These are phyloP conservation scores for Drosophila mercatorum DNA, from an alignment of 2,888 invertebrate genomes.

Conservation along the genomic window DNA sequence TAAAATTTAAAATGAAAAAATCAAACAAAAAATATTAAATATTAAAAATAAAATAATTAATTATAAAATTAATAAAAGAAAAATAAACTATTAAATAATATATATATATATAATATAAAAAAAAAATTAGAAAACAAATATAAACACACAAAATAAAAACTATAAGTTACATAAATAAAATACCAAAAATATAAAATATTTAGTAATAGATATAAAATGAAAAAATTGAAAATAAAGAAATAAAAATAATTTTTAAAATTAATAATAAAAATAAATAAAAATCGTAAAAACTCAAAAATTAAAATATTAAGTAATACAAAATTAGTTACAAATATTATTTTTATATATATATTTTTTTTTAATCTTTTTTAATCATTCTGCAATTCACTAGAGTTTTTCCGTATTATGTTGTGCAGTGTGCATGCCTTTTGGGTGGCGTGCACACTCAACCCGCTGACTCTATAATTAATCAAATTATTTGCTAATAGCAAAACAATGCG, in stretches of 20 bases:
- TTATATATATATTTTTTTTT: too few relatives aligned
- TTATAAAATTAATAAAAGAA: not conserved
- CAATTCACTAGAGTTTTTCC: too few relatives aligned
- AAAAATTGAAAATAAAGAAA: not conserved
- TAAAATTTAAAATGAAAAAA: not conserved
- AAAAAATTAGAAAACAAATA: not conserved
- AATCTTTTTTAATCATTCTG: not conserved
- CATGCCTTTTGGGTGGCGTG: constrained; percentile 56
- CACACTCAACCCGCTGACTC: constrained; percentile 45
- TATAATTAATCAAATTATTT: constrained; percentile 74
- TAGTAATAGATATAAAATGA: not conserved
- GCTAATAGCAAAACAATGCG: constrained; percentile 74
- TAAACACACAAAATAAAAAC: not conserved
- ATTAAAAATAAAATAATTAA: not conserved
- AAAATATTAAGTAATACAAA: not conserved
- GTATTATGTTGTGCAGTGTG: constrained; percentile 33
- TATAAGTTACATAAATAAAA: not conserved
- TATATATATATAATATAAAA: not conserved
- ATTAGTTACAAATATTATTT: too few relatives aligned
- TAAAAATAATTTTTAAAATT: not conserved
- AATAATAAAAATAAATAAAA: not conserved
- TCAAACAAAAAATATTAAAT: not conserved
- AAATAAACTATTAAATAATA: not conserved
- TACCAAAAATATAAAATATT: not conserved
- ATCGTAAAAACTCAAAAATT: not conserved